Base-by-base conservation (phyloP, 2,888 invertebrate genomes). In the Agriopis aurantiaria region DNA sequence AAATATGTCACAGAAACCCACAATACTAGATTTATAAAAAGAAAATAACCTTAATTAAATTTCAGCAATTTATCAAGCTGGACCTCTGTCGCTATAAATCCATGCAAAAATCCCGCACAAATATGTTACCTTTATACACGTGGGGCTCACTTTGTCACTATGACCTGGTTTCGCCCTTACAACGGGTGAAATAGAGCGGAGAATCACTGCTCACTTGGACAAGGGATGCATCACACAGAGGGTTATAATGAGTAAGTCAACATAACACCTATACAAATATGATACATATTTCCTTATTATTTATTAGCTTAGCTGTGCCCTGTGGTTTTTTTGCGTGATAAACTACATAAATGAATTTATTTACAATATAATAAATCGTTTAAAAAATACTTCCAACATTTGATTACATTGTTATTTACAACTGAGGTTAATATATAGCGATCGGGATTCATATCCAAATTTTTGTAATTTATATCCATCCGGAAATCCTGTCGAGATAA, bases 11-110 rank as follows among this genome's bases (percentile, higher is more conserved):
- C 33, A 23, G 14, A 51, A 23, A 52, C 11, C 51, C 52, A 64
- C 48, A 40, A 14, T 40, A 23, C 48, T 5, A 40, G 46, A 56
- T 48, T 64, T 56, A 64, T 46, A 11, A 46, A 53, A 48, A 51
- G 12, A 41, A 40, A 43, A 56, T 23, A 45, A 41, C 14, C 51
- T 62, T 66, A 70, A 63, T 70, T 70, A 66, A 66, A 70, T 70
- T 71, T 59, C 11, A 63, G 51, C 65, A 45, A 72, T 65, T 59
- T 55, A 63, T 72, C 71, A 72, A 65, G 65, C 66, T 63, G 68
- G 49, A 67, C 72, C 70, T 68, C 65, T 72, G 74, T 74, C 74
- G 64, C 60, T 64, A 59, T 66, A 68, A 74, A 74, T 74, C 70
- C 60, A 64, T 62, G 65, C 65, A 68, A 69, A 67, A 71, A 59